Evolutionary conservation across 2,113 vertebrate species (phyloP).

Genomic region (Odontophorus gujanensis): DNA sequence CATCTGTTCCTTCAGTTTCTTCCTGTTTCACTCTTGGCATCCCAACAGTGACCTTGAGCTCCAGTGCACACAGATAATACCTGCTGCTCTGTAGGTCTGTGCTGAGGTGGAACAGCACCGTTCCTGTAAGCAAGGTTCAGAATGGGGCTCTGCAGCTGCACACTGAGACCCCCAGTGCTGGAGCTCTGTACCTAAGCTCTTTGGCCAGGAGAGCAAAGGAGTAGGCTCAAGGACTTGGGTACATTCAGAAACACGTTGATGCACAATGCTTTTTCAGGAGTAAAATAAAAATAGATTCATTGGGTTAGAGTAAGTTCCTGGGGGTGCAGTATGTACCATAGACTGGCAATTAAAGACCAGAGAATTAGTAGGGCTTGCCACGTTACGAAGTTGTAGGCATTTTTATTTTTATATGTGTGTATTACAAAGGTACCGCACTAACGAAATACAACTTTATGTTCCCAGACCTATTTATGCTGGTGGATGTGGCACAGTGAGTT

Average conservation of each 20-base stretch:
- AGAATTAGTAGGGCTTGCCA: conserved; percentile 59
- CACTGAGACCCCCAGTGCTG: neutral
- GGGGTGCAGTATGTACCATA: conserved; percentile 49
- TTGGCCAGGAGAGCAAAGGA: neutral
- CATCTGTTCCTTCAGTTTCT: conserved; percentile 19
- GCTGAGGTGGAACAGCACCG: neutral
- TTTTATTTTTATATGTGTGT: conserved; percentile 25
- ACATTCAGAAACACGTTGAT: neutral
- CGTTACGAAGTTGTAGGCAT: conserved; percentile 45
- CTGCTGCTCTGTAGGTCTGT: neutral
- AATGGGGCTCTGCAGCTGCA: neutral
- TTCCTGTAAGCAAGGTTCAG: neutral
- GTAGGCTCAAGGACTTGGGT: neutral
- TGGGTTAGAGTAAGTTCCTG: conserved; percentile 39
- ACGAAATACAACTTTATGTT: conserved; percentile 32
- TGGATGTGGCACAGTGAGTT: neutral
- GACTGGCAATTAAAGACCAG: conserved; percentile 53
- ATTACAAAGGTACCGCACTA: neutral
- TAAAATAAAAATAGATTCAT: neutral
- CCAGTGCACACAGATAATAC: neutral
- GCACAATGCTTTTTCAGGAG: neutral
- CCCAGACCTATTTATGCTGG: conserved; percentile 17
- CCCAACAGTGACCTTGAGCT: neutral
- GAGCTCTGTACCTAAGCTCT: neutral
- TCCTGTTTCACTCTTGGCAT: neutral